Evolutionary conservation across 1,140 invertebrate species (phyloP).

Genomic region (Atta texana): DNA sequence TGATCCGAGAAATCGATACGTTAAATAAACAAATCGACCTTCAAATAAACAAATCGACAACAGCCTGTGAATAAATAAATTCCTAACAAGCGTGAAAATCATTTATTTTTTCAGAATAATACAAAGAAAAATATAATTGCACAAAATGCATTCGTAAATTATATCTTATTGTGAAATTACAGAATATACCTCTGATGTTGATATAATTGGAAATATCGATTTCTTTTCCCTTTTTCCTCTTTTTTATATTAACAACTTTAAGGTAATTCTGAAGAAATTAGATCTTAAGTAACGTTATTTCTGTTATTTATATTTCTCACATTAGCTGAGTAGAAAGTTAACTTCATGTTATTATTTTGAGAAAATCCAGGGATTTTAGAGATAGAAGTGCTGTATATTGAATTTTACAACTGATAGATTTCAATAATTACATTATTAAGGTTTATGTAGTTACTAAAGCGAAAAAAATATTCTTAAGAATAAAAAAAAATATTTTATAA

Average conservation of each 20-base stretch:
- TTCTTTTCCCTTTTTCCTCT: background rate
- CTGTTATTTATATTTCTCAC: background rate
- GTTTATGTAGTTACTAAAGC: background rate
- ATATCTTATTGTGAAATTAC: background rate
- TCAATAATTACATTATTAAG: background rate
- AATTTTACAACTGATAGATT: background rate
- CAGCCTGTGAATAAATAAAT: background rate
- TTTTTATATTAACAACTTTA: background rate
- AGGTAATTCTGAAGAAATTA: background rate
- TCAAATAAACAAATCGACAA: background rate
- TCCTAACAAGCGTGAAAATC: background rate
- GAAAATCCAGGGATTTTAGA: background rate
- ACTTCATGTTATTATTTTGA: background rate
- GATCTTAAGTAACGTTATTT: background rate
- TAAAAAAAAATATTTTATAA: constrained; percentile 9
- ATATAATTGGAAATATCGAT: background rate
- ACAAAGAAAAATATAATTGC: background rate
- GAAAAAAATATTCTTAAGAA: background rate
- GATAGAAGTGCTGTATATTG: background rate
- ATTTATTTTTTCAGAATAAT: background rate
- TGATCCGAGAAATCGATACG: background rate
- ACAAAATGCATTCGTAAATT: background rate
- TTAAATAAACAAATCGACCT: background rate
- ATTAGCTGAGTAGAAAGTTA: background rate
- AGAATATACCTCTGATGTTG: too few species aligned